These are phyloP conservation scores for Knipowitschia caucasica DNA, from an alignment of 2,797 vertebrate species.

Conservation along the genomic window DNA sequence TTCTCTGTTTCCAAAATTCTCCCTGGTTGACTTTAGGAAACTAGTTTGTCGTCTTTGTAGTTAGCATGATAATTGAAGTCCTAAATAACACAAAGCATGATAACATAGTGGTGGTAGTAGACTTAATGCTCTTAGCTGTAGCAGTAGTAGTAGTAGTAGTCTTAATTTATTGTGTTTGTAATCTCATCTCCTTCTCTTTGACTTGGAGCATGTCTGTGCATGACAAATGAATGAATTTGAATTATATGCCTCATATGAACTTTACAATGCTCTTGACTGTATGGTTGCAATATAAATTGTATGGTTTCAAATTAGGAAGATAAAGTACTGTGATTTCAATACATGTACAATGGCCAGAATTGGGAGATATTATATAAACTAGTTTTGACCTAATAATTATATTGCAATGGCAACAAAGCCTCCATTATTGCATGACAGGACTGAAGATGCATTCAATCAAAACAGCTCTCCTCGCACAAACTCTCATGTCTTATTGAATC, in stretches of 20 bases:
- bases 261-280: slow-evolving; percentile 65
- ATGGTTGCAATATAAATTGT: slow-evolving; percentile 76
- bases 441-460: slow-evolving; percentile 66
- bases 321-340: slow-evolving; percentile 46
- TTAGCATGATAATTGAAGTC: slow-evolving; percentile 75
- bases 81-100: slow-evolving; percentile 66
- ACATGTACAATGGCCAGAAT: slow-evolving; percentile 56
- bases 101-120: slow-evolving; percentile 11
- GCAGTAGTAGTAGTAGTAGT: slow-evolving; percentile 16
- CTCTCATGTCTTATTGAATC: slow-evolving; percentile 62
- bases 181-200: slow-evolving; percentile 74
- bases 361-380: slow-evolving; percentile 55
- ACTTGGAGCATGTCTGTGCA: slow-evolving; percentile 82
- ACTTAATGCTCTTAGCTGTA: too few relatives aligned
- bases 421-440: slow-evolving; percentile 71
- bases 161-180: slow-evolving; percentile 69
- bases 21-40: slow-evolving; percentile 55
- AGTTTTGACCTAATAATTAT: slow-evolving; percentile 62
- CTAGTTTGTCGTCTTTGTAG: slow-evolving; percentile 56
- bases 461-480: slow-evolving; percentile 57
- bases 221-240: slow-evolving; percentile 72
- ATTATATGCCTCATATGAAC: slow-evolving; percentile 59
- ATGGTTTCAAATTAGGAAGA: slow-evolving; percentile 68
- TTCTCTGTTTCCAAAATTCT: slow-evolving; percentile 62
- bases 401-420: slow-evolving; percentile 74